phyloP scores from a whole-genome alignment of 2,888 invertebrate species.

The Brachyopa scutellaris region DNA sequence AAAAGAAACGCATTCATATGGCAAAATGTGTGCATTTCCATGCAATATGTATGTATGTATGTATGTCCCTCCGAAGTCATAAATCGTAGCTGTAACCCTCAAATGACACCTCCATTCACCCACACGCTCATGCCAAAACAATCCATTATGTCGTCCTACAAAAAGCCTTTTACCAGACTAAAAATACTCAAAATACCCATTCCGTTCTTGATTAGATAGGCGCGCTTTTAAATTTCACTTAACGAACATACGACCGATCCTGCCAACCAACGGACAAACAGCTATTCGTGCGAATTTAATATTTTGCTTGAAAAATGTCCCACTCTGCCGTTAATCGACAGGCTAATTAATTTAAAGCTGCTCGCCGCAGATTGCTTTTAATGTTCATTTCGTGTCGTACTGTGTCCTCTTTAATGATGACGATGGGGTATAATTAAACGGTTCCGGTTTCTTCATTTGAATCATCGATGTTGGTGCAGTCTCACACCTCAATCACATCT shows the following conservation, averaged over 20 bases:
- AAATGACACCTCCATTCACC: slow-evolving; percentile 42
- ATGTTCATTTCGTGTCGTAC: slow-evolving; percentile 29
- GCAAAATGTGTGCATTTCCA: too few relatives aligned
- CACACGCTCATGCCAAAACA: slow-evolving; percentile 28
- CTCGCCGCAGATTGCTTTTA: slow-evolving; percentile 25
- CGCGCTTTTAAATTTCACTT: slow-evolving; percentile 71
- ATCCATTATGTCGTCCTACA: slow-evolving; percentile 55
- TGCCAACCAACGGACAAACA: slow-evolving; percentile 12
- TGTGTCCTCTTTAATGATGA: slow-evolving; percentile 18
- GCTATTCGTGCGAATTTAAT: slow-evolving; percentile 49
- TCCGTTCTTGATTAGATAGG: slow-evolving; percentile 65
- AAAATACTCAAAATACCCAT: slow-evolving; percentile 68
- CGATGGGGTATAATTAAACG: slow-evolving; percentile 68
- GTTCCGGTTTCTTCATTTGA: slow-evolving; percentile 33
- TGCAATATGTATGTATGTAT: too few relatives aligned
- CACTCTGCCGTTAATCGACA: slow-evolving; percentile 58
- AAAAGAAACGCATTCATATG: too few relatives aligned
- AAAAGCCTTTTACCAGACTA: slow-evolving; percentile 62
- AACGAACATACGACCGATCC: slow-evolving; percentile 24
- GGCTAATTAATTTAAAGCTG: slow-evolving; percentile 66
- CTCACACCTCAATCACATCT: slow-evolving; percentile 49
- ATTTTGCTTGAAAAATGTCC: slow-evolving; percentile 53
- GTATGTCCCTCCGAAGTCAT: too few relatives aligned
- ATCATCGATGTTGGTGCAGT: slow-evolving; percentile 35
- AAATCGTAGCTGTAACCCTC: slow-evolving; percentile 19